Evolutionary conservation across 2,888 invertebrate genomes (phyloP).

Genomic region (Drosophila aldrichi): DNA sequence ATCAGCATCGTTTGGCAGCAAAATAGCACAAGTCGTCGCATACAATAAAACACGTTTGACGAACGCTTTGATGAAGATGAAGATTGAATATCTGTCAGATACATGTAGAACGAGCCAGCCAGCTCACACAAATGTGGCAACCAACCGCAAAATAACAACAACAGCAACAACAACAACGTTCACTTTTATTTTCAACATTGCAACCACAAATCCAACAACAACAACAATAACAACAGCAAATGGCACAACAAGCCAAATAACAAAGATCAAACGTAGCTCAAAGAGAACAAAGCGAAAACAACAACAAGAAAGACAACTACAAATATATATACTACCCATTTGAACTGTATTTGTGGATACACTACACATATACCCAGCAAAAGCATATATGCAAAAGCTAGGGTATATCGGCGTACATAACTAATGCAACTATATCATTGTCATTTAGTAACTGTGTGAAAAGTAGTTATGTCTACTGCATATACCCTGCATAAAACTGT

Average conservation of each 20-base stretch:
- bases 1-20: slow-evolving; percentile 42
- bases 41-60: slow-evolving; percentile 79
- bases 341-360: slow-evolving; percentile 16
- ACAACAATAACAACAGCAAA: slow-evolving; percentile 47
- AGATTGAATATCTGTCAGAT: slow-evolving; percentile 77
- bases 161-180: slow-evolving; percentile 54
- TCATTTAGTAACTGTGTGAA: neutral
- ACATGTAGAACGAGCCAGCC: slow-evolving; percentile 38
- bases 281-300: slow-evolving; percentile 48
- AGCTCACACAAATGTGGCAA: slow-evolving; percentile 39
- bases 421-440: neutral
- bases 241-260: slow-evolving; percentile 68
- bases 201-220: slow-evolving; percentile 50
- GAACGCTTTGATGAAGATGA: slow-evolving; percentile 72
- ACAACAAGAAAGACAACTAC: slow-evolving; percentile 20
- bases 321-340: slow-evolving; percentile 24
- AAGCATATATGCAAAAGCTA: neutral
- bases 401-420: neutral
- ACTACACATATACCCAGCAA: slow-evolving; percentile 31
- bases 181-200: slow-evolving; percentile 75
- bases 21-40: slow-evolving; percentile 69
- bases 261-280: slow-evolving; percentile 67
- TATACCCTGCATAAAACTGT: slow-evolving; percentile 1
- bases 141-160: slow-evolving; percentile 29
- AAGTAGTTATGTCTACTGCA: neutral